Percentiles rank a stretch among this genome's conserved stretches.
Evolutionary conservation across 2,797 vertebrate genomes (phyloP).

Genomic region (Gymnothorax reevesii): DNA sequence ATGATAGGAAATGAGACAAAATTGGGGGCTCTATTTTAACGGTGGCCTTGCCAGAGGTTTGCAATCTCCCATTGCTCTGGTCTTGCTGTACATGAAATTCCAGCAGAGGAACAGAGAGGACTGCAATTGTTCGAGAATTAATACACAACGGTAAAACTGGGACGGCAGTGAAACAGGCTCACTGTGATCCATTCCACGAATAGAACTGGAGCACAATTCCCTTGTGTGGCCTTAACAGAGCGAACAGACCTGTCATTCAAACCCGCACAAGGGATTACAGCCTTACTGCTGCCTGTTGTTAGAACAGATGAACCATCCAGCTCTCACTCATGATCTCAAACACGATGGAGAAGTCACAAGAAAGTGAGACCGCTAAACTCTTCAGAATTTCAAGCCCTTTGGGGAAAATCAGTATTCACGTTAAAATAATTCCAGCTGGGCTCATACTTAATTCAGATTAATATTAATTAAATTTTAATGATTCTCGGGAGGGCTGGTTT

Average conservation of each 20-base stretch:
- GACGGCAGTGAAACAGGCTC: background rate
- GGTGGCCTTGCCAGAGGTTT: too few relatives aligned
- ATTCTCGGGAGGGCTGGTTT: background rate
- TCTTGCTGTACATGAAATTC: background rate
- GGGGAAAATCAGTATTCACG: background rate
- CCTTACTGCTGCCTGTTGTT: background rate
- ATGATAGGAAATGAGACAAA: too few relatives aligned
- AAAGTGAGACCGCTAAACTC: background rate
- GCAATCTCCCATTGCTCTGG: too few relatives aligned
- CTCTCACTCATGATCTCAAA: background rate
- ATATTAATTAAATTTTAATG: background rate
- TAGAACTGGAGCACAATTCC: slow-evolving; percentile 16
- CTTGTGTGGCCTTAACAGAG: slow-evolving; percentile 16
- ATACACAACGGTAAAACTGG: background rate
- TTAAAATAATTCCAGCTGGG: background rate
- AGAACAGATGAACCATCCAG: slow-evolving; percentile 35
- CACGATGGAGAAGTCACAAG: background rate
- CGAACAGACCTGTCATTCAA: slow-evolving; percentile 1
- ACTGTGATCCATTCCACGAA: slow-evolving; percentile 25
- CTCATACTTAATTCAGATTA: background rate
- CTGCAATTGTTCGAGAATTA: background rate
- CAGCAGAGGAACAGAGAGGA: background rate
- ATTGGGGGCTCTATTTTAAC: too few relatives aligned
- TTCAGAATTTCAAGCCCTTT: background rate
- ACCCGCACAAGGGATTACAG: background rate